These are phyloP conservation scores for Vidua chalybeata DNA, from an alignment of 2,113 vertebrate species.

Conservation along the genomic window DNA sequence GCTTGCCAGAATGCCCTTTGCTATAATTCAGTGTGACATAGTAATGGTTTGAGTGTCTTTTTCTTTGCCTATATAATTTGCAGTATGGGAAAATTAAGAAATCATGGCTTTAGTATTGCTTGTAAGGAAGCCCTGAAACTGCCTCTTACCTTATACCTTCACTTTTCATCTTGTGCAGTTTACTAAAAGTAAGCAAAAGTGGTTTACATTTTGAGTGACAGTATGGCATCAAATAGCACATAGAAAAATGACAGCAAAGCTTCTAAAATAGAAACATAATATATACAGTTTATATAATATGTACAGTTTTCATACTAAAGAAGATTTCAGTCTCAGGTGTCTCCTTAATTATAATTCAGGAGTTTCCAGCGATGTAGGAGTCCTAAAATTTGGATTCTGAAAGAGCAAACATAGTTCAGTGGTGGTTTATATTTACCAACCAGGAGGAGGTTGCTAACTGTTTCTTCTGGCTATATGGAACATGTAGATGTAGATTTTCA, in stretches of 20 bases:
- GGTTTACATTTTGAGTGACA: background rate
- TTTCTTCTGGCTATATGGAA: background rate
- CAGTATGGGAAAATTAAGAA: background rate
- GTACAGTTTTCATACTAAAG: background rate
- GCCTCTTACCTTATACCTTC: background rate
- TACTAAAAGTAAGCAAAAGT: background rate
- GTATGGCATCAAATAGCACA: background rate
- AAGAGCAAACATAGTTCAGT: background rate
- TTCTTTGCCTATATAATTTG: background rate
- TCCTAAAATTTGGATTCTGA: background rate
- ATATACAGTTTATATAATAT: no score
- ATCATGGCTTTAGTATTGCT: background rate
- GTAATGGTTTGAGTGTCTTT: conserved; percentile 3
- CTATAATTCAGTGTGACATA: background rate
- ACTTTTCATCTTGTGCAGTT: background rate
- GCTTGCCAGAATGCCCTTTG: background rate
- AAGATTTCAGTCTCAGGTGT: background rate
- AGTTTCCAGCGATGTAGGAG: background rate
- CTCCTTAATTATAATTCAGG: background rate
- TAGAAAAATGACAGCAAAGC: background rate
- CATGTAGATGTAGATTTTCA: background rate
- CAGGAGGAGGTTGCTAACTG: background rate
- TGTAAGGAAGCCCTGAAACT: background rate
- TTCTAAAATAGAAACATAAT: background rate
- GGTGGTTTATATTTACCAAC: background rate